Base-by-base conservation (phyloP, 2,113 vertebrate genomes). In the Megaceryle torquata region DNA sequence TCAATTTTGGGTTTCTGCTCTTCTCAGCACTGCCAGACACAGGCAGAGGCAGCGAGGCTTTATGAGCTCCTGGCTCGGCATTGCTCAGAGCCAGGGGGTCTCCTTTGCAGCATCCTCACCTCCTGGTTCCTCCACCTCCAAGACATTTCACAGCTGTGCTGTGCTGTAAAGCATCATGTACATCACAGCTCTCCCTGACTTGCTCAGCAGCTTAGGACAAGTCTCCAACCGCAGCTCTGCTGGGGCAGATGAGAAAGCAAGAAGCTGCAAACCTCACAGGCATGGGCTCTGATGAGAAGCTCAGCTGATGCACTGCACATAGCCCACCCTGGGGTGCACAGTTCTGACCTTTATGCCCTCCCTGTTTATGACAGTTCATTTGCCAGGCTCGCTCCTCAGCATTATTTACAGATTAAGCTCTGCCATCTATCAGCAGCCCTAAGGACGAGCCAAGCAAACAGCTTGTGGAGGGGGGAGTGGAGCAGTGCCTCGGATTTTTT, bases 301-400 rank as follows among this genome's bases (percentile, higher is more conserved):
- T 59, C 2, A 3, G 71, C 74, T 3, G 1, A 50, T 4, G 24
- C 37, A 3, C 54, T 54, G 33, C 19, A 5, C 0, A 0, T 29
- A 77, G 43, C 16, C 26, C 19, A 15, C 19, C 0, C 0, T 16
- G 59, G 61, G 67, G 33, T 37, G 82, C 37, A 20, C 46, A 43
- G 1, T 0, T 4, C 68, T 51, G 67, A 68, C 54, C 22, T 59
- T 35, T 19, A 15, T 71, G 35, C 46, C 26, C 48, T 14, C 21
- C 37, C 13, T 33, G n/a, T 29, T 61, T 14, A 12, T 41, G 50
- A 41, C 26, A 26, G 29, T 28, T 48, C 39, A 26, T 15, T 65
- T 64, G 65, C 48, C 50, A 15, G 44, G n/a, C 72, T 83, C 6
- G 4, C 31, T 60, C 35, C 24, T 25, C 46, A 25, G 78, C 43